phyloP scores from a whole-genome alignment of 37 sponge, comb jelly and placozoan genomes.

The Spongilla lacustris region DNA sequence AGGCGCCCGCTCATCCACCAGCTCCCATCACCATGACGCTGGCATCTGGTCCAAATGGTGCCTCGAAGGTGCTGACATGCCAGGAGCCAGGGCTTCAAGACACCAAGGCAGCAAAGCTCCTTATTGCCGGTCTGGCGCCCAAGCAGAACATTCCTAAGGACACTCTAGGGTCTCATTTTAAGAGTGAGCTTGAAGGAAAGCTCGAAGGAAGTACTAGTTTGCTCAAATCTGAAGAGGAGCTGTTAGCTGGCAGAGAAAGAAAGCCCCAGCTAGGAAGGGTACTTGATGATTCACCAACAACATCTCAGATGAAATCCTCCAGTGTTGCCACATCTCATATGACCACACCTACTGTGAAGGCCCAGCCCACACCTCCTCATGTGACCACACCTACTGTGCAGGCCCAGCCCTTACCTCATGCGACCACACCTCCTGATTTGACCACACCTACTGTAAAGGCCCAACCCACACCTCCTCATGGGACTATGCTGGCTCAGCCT shows the following conservation, averaged over 20 bases:
- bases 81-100: conserved; percentile 53
- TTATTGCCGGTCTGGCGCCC: conserved; percentile 30
- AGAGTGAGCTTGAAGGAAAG: conserved; percentile 22
- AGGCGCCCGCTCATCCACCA: background rate
- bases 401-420: no score
- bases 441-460: background rate
- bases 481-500: background rate
- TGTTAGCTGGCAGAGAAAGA: conserved; percentile 45
- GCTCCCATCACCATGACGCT: background rate
- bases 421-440: background rate
- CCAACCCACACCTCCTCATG: conserved; percentile 2
- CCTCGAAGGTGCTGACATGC: conserved; percentile 27
- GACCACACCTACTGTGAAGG: background rate
- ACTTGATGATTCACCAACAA: conserved; percentile 25
- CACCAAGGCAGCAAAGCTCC: conserved; percentile 46
- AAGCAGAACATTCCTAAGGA: conserved; percentile 12
- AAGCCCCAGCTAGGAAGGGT: conserved; percentile 72
- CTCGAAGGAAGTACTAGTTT: conserved; percentile 59
- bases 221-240: conserved; percentile 60
- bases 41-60: background rate
- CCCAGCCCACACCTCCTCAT: background rate
- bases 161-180: conserved; percentile 27
- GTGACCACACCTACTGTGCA: background rate
- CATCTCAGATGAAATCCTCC: background rate
- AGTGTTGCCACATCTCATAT: background rate